Conservation (phyloP, 2,888 invertebrate genomes). For the Parnassius apollo region DNA sequence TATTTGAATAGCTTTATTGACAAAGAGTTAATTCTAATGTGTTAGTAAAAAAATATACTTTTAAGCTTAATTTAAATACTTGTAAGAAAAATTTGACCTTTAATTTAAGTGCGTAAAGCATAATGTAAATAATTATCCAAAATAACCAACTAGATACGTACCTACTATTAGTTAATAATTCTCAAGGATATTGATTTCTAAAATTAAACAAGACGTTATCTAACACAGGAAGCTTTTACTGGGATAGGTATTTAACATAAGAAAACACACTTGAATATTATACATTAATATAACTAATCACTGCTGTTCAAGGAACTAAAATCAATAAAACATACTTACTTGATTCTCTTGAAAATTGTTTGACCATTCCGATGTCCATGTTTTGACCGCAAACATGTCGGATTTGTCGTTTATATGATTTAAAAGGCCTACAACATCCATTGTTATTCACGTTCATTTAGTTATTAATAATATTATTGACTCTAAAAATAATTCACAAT, state of each 20-base stretch:
- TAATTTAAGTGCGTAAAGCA: too few relatives aligned
- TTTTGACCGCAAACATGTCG: conserved; percentile 74
- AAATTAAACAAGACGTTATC: conserved; percentile 21
- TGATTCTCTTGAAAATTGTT: conserved; percentile 75
- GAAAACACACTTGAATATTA: too few relatives aligned
- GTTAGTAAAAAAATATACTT: too few relatives aligned
- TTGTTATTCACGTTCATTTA: conserved; percentile 41
- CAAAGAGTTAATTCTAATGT: too few relatives aligned
- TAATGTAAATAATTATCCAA: too few relatives aligned
- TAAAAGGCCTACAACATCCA: conserved; percentile 73
- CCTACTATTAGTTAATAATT: conserved; percentile 17
- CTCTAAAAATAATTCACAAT: conserved; percentile 34
- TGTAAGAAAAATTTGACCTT: too few relatives aligned
- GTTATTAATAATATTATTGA: conserved; percentile 34
- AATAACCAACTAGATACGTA: background rate
- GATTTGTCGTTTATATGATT: conserved; percentile 71
- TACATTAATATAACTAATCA: background rate
- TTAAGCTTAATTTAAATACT: too few relatives aligned
- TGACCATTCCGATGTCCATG: conserved; percentile 75
- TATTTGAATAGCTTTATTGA: too few relatives aligned
- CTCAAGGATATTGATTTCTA: conserved; percentile 39
- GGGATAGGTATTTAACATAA: too few relatives aligned
- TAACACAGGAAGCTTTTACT: conserved; percentile 9
- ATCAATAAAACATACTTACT: conserved; percentile 57
- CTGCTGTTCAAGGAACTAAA: conserved; percentile 9